Evolutionary conservation across 2,888 invertebrate genomes (phyloP), one percentile per base, ranked within the genome.

Genomic region (Cephus sareptanus): DNA sequence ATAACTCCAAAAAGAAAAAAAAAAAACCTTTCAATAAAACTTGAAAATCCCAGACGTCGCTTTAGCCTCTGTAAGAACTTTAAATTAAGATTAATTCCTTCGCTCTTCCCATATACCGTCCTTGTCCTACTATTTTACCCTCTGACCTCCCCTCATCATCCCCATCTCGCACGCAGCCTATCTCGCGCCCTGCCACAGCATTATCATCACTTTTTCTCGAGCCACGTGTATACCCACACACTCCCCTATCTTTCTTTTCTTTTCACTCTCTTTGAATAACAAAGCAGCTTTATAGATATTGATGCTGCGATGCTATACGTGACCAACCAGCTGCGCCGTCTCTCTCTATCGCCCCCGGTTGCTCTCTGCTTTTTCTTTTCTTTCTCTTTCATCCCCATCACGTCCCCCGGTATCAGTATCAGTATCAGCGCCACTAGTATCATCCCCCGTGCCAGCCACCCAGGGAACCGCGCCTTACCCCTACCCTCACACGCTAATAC

Each of bases 231-330:
- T 23, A 30, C 30, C 12, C 23, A 56, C 74, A 34, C 74, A 23
- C 74, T 11, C 31, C 9, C 12, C n/a, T 34, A 23, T 34, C 11
- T 34, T 33, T 15, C 33, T 15, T 75, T 74, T 33, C 75, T 75
- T 77, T 70, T 71, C 70, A 70, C 70, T 77, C 75, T 70, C 77
- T 77, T 77, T 75, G 77, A 77, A 77, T 77, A 77, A 77, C 77
- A 77, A 77, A 77, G 77, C 74, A 77, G 77, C 77, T 33, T 77
- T 77, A 77, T 77, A 75, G 77, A 77, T 77, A 77, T 77, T 77
- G 77, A 77, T 77, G 75, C 77, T 70, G 35, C n/a, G 77, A 75
- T 71, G 77, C 74, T 74, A 37, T 77, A 77, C 77, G 77, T 75
- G 71, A 68, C 75, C 56, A 23, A 4, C 56, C 56, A 1, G 4